Evolutionary conservation across 1,140 invertebrate species (phyloP).

Genomic region (Orchesella cincta): DNA sequence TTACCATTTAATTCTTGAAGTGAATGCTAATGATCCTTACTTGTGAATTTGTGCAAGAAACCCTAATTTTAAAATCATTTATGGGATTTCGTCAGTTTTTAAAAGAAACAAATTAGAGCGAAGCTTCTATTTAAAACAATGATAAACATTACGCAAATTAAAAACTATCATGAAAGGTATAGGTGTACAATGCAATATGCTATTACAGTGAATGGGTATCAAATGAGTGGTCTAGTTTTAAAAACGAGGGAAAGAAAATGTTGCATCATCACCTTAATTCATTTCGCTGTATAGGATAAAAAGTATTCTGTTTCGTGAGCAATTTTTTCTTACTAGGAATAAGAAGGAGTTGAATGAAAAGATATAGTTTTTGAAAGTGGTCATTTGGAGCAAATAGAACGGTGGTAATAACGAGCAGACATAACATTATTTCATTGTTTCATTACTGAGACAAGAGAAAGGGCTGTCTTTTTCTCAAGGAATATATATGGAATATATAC

Average conservation of each 20-base stretch:
- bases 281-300: background rate
- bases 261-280: background rate
- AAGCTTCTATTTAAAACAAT: too few species aligned
- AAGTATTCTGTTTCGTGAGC: background rate
- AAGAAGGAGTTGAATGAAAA: background rate
- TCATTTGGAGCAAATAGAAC: constrained; percentile 5
- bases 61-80: too few species aligned
- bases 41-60: too few species aligned
- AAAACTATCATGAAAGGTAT: background rate
- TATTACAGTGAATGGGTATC: background rate
- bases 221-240: background rate
- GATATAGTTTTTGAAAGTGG: background rate
- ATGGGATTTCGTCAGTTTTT: too few species aligned
- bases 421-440: background rate
- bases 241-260: background rate
- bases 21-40: too few species aligned
- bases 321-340: background rate
- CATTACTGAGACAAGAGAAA: background rate
- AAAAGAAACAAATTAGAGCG: too few species aligned
- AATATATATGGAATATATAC: too few species aligned
- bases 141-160: too few species aligned
- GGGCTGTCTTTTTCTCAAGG: too few species aligned
- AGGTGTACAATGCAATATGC: background rate
- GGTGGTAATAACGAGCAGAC: background rate
- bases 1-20: too few species aligned